Conservation (phyloP, 2,797 vertebrate genomes). For the Chelon auratus region DNA sequence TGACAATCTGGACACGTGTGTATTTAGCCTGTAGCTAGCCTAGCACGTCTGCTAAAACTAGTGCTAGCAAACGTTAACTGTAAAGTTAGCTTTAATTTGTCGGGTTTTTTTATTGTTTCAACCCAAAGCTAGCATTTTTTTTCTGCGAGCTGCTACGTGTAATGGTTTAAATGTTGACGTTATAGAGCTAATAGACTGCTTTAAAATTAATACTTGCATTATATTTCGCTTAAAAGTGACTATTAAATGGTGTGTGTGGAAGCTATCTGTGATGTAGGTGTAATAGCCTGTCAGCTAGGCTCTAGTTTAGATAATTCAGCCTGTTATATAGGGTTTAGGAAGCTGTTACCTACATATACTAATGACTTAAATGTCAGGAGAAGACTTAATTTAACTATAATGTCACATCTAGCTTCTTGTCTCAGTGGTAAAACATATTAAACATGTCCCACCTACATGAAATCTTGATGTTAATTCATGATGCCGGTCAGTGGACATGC, state of each 20-base stretch:
- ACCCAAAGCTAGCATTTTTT: background rate
- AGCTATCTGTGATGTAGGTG: background rate
- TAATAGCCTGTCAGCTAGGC: background rate
- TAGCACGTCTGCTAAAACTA: constrained; percentile 64
- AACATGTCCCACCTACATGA: background rate
- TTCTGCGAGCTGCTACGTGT: background rate
- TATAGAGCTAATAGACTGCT: background rate
- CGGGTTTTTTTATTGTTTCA: background rate
- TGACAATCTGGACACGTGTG: constrained; percentile 82
- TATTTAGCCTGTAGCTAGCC: constrained; percentile 68
- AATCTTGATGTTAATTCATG: background rate
- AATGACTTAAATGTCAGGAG: background rate
- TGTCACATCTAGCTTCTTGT: background rate
- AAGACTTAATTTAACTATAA: background rate
- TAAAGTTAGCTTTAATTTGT: constrained; percentile 1
- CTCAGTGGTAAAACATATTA: background rate
- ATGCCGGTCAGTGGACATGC: background rate
- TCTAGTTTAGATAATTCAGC: background rate
- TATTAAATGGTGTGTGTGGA: background rate
- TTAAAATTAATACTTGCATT: background rate
- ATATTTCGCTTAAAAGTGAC: background rate
- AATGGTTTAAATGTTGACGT: background rate
- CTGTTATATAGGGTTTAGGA: background rate
- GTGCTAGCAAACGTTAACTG: constrained; percentile 44
- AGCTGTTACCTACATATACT: background rate